A percentile compares a stretch with the other conserved stretches of the same genome.
Conservation (phyloP, 1,140 invertebrate species). For the Popillia japonica region DNA sequence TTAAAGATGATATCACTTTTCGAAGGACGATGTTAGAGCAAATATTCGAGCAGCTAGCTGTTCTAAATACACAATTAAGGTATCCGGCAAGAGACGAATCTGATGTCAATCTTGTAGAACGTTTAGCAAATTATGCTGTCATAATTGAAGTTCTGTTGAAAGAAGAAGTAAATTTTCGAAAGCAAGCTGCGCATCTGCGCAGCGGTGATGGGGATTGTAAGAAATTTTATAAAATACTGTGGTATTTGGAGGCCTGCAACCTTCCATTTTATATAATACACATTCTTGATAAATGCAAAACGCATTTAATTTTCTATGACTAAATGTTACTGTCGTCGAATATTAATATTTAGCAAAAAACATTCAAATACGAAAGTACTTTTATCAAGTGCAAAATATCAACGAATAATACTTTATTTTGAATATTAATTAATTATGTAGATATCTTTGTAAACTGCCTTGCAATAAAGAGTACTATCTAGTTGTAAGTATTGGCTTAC, state of each 20-base stretch:
- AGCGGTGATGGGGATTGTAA: neutral
- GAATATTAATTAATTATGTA: too few species aligned
- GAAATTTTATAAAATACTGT: neutral
- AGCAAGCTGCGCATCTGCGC: neutral
- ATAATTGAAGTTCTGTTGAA: neutral
- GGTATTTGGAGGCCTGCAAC: neutral
- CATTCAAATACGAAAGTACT: neutral
- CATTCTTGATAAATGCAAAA: slow-evolving; percentile 11
- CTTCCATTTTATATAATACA: neutral
- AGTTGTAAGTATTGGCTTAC: too few species aligned
- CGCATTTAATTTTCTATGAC: neutral
- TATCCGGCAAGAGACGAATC: neutral
- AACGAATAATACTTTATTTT: too few species aligned
- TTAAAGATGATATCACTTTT: slow-evolving; percentile 11
- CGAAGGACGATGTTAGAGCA: neutral
- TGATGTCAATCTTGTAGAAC: neutral
- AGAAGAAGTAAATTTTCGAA: slow-evolving; percentile 1
- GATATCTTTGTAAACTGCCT: too few species aligned
- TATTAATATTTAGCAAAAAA: neutral
- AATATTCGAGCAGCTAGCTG: neutral
- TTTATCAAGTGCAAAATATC: neutral
- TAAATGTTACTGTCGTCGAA: neutral
- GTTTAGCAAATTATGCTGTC: neutral
- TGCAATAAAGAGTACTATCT: too few species aligned
- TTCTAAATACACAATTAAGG: neutral